phyloP scores from a whole-genome alignment of 2,888 invertebrate genomes.

The Drosophila percnosoma region DNA sequence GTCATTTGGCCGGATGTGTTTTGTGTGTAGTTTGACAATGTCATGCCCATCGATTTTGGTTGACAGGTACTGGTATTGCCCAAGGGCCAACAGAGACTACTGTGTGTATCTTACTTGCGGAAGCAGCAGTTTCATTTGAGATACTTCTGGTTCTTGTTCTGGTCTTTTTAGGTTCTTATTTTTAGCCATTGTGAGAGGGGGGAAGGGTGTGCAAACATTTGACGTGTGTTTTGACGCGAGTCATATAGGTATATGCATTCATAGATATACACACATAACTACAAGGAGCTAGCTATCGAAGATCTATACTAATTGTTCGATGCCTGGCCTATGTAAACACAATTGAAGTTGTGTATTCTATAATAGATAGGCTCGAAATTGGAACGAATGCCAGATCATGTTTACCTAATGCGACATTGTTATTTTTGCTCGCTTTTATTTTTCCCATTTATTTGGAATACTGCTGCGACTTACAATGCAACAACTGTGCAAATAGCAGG shows the following conservation, averaged over 20 bases:
- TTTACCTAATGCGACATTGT: constrained; percentile 78
- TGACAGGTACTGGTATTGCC: constrained; percentile 68
- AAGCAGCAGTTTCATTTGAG: constrained; percentile 65
- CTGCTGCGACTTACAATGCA: constrained; percentile 66
- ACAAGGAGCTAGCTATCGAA: constrained; percentile 35
- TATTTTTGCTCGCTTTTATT: constrained; percentile 62
- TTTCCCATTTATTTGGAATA: constrained; percentile 71
- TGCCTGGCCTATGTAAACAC: constrained; percentile 70
- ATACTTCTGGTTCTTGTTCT: constrained; percentile 34
- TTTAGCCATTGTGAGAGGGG: constrained; percentile 21
- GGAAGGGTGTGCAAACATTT: constrained; percentile 80
- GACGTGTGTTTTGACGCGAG: constrained; percentile 83
- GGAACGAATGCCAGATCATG: constrained; percentile 78
- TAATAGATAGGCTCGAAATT: constrained; percentile 64
- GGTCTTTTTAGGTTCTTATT: constrained; percentile 33
- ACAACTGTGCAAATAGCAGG: constrained; percentile 80
- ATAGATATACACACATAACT: constrained; percentile 6
- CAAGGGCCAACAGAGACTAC: constrained; percentile 52
- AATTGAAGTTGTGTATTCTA: constrained; percentile 60
- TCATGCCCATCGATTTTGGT: constrained; percentile 57
- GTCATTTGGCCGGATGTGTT: constrained; percentile 78
- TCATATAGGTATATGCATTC: constrained; percentile 11
- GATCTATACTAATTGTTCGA: constrained; percentile 63
- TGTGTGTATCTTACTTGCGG: constrained; percentile 61
- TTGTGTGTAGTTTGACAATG: constrained; percentile 71